Evolutionary conservation across 1,140 invertebrate species (phyloP).

Genomic region (Listronotus oregonensis): DNA sequence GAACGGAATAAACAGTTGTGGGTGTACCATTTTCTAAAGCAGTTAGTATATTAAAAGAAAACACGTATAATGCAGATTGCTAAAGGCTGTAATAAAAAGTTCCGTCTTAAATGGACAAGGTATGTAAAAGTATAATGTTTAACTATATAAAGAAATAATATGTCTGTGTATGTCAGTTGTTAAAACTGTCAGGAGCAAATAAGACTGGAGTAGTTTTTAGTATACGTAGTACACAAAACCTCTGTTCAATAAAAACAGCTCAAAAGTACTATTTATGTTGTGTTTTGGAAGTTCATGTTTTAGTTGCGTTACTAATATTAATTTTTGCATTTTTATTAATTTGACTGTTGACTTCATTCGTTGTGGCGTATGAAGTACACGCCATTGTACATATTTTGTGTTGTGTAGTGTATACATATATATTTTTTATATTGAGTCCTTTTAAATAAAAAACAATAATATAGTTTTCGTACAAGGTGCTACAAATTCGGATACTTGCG

Average conservation of each 20-base stretch:
- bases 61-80: too few species aligned
- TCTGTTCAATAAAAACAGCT: background rate
- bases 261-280: conserved; percentile 5
- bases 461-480: background rate
- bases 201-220: conserved; percentile 23
- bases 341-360: conserved; percentile 2
- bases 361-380: background rate
- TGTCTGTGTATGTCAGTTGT: background rate
- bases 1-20: too few species aligned
- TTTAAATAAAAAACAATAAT: background rate
- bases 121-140: background rate
- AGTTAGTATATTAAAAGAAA: too few species aligned
- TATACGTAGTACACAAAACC: background rate
- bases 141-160: background rate
- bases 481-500: background rate
- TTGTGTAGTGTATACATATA: conserved; percentile 19
- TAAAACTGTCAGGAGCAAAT: conserved; percentile 15
- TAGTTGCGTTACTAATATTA: conserved; percentile 6
- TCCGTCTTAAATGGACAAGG: too few species aligned
- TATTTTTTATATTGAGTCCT: conserved; percentile 21
- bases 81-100: too few species aligned
- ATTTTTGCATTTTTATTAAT: conserved; percentile 7
- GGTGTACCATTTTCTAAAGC: too few species aligned
- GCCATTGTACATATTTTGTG: conserved; percentile 17
- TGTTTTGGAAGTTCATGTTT: conserved; percentile 8